Conservation (phyloP, 1,140 invertebrate genomes). For the Euglossa dilemma region DNA sequence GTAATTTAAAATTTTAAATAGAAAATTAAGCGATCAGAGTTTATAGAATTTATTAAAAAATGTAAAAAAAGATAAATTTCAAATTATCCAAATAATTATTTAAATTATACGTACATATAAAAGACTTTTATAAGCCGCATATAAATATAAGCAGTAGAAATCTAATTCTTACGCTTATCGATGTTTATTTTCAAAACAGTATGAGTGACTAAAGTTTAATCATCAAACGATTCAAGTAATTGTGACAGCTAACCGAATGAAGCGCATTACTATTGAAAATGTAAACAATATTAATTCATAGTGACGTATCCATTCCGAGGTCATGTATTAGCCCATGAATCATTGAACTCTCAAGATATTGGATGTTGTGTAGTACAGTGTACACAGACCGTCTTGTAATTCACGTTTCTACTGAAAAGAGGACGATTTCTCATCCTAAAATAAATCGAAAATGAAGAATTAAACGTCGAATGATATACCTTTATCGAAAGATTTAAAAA, state of each 20-base stretch:
- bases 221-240: not conserved
- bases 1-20: not conserved
- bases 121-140: too few species aligned
- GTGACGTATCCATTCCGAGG: conserved; percentile 15
- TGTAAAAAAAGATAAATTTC: not conserved
- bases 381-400: conserved; percentile 12
- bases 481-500: too few species aligned
- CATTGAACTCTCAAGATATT: conserved; percentile 26
- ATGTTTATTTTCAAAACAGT: not conserved
- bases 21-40: not conserved
- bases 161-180: not conserved
- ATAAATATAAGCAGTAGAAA: too few species aligned
- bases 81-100: not conserved
- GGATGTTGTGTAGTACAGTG: not conserved
- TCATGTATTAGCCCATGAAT: conserved; percentile 19
- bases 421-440: conserved; percentile 18
- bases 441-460: not conserved
- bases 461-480: not conserved
- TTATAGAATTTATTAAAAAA: not conserved
- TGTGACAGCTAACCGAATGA: not conserved
- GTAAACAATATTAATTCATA: conserved; percentile 14
- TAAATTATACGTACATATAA: not conserved
- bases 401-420: conserved; percentile 19
- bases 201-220: not conserved
- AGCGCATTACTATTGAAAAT: not conserved